These are phyloP conservation scores for Holothuria leucospilota DNA, from an alignment of 53 echinoderm and acorn worm species.

Conservation along the genomic window DNA sequence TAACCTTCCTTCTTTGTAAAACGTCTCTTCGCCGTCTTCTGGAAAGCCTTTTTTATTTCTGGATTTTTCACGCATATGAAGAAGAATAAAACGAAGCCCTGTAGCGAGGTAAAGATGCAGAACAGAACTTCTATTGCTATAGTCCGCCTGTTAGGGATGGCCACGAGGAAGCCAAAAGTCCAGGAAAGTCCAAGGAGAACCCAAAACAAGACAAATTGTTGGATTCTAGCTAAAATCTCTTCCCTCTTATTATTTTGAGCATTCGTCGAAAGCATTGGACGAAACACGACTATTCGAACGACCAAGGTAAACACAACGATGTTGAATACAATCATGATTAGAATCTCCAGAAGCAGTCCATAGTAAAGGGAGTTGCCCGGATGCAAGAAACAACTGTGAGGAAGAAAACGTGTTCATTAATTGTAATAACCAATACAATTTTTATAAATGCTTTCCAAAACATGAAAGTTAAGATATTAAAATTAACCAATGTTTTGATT, in stretches of 20 bases:
- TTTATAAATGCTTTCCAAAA: too few relatives aligned
- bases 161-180: conserved; percentile 5
- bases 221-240: conserved; percentile 7
- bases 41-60: neutral
- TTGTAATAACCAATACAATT: too few relatives aligned
- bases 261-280: neutral
- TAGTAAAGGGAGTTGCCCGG: conserved; percentile 6
- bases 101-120: neutral
- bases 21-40: too few relatives aligned
- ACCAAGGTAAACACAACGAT: neutral
- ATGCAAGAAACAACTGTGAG: conserved; percentile 3
- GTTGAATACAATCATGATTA: conserved; percentile 2
- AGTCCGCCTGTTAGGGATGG: neutral
- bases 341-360: conserved; percentile 12
- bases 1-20: too few relatives aligned
- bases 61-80: conserved; percentile 10
- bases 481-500: too few relatives aligned
- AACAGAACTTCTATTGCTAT: conserved; percentile 1
- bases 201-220: conserved; percentile 28
- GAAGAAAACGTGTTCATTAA: neutral
- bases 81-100: neutral
- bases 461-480: too few relatives aligned
- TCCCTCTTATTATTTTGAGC: neutral
- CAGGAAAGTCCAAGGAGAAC: too few relatives aligned
- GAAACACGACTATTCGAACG: neutral